Evolutionary conservation across 1,140 invertebrate genomes (phyloP), one percentile per base, ranked within the genome.

Genomic region (Anastrepha obliqua): DNA sequence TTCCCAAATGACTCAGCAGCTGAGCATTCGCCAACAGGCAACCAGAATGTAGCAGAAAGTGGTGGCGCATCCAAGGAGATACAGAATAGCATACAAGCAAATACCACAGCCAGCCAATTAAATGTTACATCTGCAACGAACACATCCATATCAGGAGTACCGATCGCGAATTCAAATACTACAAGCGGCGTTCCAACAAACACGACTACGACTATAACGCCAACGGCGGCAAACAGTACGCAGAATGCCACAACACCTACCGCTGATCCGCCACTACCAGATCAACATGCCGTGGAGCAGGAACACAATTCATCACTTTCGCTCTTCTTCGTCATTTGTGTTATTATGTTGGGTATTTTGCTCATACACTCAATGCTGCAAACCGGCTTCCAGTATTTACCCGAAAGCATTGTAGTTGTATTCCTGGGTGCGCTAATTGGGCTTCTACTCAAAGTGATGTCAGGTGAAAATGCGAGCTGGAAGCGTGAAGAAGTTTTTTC

Each of bases 371-470:
- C 98, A 1, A 97, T 99, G 96, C 94, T 99, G 3, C 97, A 98
- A 93, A 99, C 97, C 2, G 97, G 98, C 91, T 98, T 99, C 90
- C 97, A 98, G 90, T 99, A 99, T 93, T 94, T 99, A 20, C 99
- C 99, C 0, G 99, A 99, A 93, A 98, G 98, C 93, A 97, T 99
- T 86, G 98, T 99, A n/a, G 98, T 99, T 89, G 98, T 99, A 20
- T 97, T 99, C 91, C 94, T 99, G 17, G 98, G 98, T 88, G 98
- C 97, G 64, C 94, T 98, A 0, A 98, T 99, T 91, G 98, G 98
- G 8, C 94, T 99, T 88, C 95, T 98, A 51, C 95, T 99, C 86
- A 98, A 98, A 92, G 93, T 99, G 6, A 96, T 99, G 95, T 98
- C 97, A 0, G 96, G 98, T 88, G 96, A 97, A 90, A 97, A 98